phyloP scores from a whole-genome alignment of 2,888 invertebrate genomes.

The Macrophya alboannulata region DNA sequence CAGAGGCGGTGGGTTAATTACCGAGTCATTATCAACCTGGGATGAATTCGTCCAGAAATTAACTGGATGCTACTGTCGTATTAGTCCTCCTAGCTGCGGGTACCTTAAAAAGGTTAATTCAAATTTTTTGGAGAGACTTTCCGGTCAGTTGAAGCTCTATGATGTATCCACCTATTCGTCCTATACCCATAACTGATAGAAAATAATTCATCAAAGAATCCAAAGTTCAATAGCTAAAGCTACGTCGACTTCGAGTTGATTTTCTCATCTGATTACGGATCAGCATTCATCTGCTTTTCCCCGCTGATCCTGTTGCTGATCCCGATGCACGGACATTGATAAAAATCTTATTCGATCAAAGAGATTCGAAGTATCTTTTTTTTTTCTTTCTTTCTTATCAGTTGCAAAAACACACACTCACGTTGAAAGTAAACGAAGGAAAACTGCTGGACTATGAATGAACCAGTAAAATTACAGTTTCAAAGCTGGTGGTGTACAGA shows the following conservation, averaged over 20 bases:
- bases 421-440: neutral
- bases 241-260: neutral
- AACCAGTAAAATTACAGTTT: neutral
- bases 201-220: neutral
- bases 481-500: neutral
- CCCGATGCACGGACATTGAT: neutral
- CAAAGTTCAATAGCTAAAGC: neutral
- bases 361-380: neutral
- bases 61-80: neutral
- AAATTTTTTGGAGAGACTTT: neutral
- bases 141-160: neutral
- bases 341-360: constrained; percentile 8
- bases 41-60: neutral
- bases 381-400: neutral
- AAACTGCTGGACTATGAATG: neutral
- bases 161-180: too few relatives aligned
- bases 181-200: neutral
- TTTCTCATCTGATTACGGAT: neutral
- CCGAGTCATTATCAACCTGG: neutral
- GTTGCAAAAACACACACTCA: neutral
- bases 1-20: constrained; percentile 19
- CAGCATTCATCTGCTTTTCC: neutral
- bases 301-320: neutral
- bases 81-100: neutral
- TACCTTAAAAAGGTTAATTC: neutral